phyloP scores from a whole-genome alignment of 64 coral and sea anemone species.

The Cladopsammia gracilis region DNA sequence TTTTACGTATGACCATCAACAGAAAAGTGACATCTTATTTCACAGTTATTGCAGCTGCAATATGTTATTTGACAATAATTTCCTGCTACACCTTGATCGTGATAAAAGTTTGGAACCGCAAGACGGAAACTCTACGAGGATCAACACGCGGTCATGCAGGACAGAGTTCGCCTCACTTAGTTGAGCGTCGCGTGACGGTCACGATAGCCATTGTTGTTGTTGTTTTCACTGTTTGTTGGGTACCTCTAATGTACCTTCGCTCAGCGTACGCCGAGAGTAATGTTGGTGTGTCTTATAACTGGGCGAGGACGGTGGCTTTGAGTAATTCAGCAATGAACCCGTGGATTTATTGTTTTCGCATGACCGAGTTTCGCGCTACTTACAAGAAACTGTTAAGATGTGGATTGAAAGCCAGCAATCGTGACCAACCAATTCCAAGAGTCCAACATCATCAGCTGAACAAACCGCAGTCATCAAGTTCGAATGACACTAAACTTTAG shows the following conservation, averaged over 20 bases:
- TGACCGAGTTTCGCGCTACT: conserved; percentile 74
- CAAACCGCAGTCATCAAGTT: neutral
- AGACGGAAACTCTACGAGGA: neutral
- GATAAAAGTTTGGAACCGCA: conserved; percentile 66
- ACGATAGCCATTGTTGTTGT: conserved; percentile 86
- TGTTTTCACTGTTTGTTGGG: conserved; percentile 78
- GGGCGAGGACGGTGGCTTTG: conserved; percentile 87
- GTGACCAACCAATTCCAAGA: neutral
- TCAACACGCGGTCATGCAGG: neutral
- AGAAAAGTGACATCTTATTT: conserved; percentile 77
- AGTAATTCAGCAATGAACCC: conserved; percentile 89
- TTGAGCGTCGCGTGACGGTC: conserved; percentile 90
- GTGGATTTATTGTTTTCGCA: conserved; percentile 88
- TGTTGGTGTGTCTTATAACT: conserved; percentile 66
- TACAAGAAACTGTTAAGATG: conserved; percentile 25
- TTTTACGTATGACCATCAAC: conserved; percentile 66
- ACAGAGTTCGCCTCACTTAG: conserved; percentile 17
- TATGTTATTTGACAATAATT: conserved; percentile 81
- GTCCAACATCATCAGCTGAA: neutral
- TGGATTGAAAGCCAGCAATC: neutral
- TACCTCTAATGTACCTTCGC: conserved; percentile 77
- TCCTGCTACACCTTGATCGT: conserved; percentile 79
- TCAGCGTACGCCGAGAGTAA: conserved; percentile 58
- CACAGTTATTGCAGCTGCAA: conserved; percentile 70
- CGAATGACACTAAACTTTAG: neutral